Evolutionary conservation across 2,888 invertebrate species (phyloP).

Genomic region (Silvanus unidentatus): DNA sequence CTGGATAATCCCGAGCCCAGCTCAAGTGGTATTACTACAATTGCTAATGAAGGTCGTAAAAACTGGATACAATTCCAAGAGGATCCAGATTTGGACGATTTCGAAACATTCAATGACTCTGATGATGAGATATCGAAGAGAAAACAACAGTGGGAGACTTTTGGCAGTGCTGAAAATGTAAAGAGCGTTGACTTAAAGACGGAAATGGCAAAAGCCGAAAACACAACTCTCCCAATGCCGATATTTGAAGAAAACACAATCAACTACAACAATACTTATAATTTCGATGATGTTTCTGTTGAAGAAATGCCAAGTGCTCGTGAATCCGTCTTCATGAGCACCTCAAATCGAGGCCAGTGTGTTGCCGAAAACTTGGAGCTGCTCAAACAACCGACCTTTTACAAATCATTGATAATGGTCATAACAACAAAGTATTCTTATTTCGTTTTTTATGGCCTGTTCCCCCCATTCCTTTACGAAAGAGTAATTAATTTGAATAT

Average conservation of each 20-base stretch:
- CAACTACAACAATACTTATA: too few relatives aligned
- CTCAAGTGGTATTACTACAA: conserved; percentile 11
- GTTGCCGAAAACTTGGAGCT: conserved; percentile 21
- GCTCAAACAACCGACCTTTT: conserved; percentile 46
- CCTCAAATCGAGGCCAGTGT: neutral
- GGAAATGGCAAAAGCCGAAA: conserved; percentile 1
- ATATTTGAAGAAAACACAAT: too few relatives aligned
- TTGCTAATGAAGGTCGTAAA: conserved; percentile 1
- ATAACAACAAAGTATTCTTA: conserved; percentile 52
- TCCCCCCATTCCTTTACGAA: conserved; percentile 50
- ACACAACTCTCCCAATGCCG: too few relatives aligned
- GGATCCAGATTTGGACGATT: conserved; percentile 22
- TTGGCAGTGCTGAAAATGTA: neutral
- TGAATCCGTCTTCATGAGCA: neutral
- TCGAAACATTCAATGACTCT: conserved; percentile 28
- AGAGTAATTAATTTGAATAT: conserved; percentile 10
- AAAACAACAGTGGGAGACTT: neutral
- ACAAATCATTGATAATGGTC: conserved; percentile 52
- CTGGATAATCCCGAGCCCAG: conserved; percentile 5
- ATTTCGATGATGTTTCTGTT: too few relatives aligned
- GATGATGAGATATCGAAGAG: conserved; percentile 9
- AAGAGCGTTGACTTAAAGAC: neutral
- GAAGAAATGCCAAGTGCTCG: too few relatives aligned
- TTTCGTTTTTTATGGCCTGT: conserved; percentile 50
- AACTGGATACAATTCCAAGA: conserved; percentile 35